Evolutionary conservation across 2,888 invertebrate species (phyloP).

Genomic region (Acanthopleura granulata): DNA sequence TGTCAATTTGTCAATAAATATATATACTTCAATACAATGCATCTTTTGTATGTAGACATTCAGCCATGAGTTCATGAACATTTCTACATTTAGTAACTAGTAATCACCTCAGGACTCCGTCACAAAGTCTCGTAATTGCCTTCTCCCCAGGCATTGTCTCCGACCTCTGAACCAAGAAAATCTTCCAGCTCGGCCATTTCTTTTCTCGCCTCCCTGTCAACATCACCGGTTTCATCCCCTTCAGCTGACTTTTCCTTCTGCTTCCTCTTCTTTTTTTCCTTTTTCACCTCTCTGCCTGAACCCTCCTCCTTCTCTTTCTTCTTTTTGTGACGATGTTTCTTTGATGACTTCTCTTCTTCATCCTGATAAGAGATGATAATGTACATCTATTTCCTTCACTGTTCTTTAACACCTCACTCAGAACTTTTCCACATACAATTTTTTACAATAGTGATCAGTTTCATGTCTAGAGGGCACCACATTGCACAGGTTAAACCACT

Average conservation of each 20-base stretch:
- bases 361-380: background rate
- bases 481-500: too few relatives aligned
- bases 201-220: slow-evolving; percentile 35
- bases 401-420: background rate
- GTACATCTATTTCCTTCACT: background rate
- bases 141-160: too few relatives aligned
- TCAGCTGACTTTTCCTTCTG: slow-evolving; percentile 36
- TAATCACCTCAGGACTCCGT: too few relatives aligned
- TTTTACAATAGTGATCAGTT: too few relatives aligned
- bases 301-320: slow-evolving; percentile 30
- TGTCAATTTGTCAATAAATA: background rate
- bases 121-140: too few relatives aligned
- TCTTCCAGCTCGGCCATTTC: slow-evolving; percentile 54
- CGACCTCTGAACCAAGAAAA: slow-evolving; percentile 46
- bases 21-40: background rate
- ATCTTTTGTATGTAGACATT: too few relatives aligned
- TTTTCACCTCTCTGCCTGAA: slow-evolving; percentile 28
- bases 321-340: slow-evolving; percentile 21
- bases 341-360: slow-evolving; percentile 4
- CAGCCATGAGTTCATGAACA: too few relatives aligned
- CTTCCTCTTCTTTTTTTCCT: slow-evolving; percentile 30
- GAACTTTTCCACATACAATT: too few relatives aligned
- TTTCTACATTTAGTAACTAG: too few relatives aligned
- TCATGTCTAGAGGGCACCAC: too few relatives aligned
- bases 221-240: slow-evolving; percentile 35